Conservation (phyloP, 2,888 invertebrate genomes). For the Drosophila barbarae region DNA sequence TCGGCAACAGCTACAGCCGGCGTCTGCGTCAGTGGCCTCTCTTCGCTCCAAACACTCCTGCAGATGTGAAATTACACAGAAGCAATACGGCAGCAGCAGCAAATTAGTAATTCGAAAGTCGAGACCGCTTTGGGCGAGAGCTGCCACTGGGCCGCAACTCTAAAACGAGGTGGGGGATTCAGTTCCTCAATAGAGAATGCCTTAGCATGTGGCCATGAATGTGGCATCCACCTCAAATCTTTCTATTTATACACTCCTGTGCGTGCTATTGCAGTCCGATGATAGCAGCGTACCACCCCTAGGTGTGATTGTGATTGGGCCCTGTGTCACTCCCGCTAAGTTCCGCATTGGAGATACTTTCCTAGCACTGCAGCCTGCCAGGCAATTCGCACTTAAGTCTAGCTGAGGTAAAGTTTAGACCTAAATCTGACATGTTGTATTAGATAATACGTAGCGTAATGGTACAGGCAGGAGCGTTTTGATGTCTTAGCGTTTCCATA, state of each 20-base stretch:
- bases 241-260: conserved; percentile 26
- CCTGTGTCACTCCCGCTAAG: conserved; percentile 27
- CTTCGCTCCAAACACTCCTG: conserved; percentile 26
- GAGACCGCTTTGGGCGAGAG: conserved; percentile 61
- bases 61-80: conserved; percentile 50
- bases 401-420: not conserved
- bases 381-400: not conserved
- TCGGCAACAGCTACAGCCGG: conserved; percentile 18
- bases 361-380: not conserved
- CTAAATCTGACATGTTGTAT: not conserved
- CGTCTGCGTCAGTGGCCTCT: conserved; percentile 18
- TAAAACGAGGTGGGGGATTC: conserved; percentile 11
- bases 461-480: conserved; percentile 1
- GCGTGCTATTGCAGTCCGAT: conserved; percentile 2
- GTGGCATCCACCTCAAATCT: conserved; percentile 22
- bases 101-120: conserved; percentile 56
- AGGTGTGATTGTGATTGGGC: conserved; percentile 3
- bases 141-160: conserved; percentile 11
- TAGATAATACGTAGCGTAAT: conserved; percentile 1
- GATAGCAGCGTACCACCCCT: conserved; percentile 25
- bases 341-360: conserved; percentile 12
- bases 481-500: conserved; percentile 7
- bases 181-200: conserved; percentile 27
- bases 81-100: conserved; percentile 42
- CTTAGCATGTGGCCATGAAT: conserved; percentile 37